Base-by-base conservation (phyloP, 2,797 vertebrate genomes). In the Schizopygopsis malacanthus region DNA sequence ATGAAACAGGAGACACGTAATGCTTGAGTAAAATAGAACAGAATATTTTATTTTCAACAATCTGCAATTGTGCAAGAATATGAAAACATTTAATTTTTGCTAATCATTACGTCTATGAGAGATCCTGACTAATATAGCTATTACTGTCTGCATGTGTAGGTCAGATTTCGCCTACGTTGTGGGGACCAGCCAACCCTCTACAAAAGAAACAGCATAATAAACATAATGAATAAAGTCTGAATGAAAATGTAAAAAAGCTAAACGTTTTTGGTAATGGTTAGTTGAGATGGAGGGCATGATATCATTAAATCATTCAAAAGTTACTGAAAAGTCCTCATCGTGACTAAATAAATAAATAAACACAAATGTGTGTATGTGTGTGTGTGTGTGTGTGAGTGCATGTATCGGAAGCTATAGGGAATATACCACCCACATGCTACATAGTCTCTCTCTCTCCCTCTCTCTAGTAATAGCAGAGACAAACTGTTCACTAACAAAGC, bases 361-460 rank as follows among this genome's bases (percentile, higher is more conserved):
- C 0, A 65, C 28, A 65, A 65, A 65, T 28, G 47, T 52, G n/a
- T 73, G 2, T 16, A n/a, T 72, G 41, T 45, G 41, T 22, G 70
- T 45, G 28, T n/a, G 7, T 39, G 37, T 61, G 20, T 56, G 1
- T 13, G 70, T 54, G 22, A 10, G 3, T 7, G 20, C 20, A 41
- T 41, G 7, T n/a, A 79, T 84, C 56, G 41, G 71, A 59, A 56
- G 52, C 37, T 43, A 45, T 10, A 78, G 41, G 82, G 63, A 78
- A 78, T 84, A 78, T 45, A 54, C 63, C 75, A 78, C 75, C 73
- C 83, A 84, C 73, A 78, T 82, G 67, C 80, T 71, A 71, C 47
- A 81, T 54, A 76, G 50, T 45, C 9, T 45, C 43, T 45, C 43
- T 10, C 43, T 43, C 43, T 9, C 43, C 1, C 71, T 65, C 13